Evolutionary conservation across 2,113 vertebrate species (phyloP).

Genomic region (Tichodroma muraria): DNA sequence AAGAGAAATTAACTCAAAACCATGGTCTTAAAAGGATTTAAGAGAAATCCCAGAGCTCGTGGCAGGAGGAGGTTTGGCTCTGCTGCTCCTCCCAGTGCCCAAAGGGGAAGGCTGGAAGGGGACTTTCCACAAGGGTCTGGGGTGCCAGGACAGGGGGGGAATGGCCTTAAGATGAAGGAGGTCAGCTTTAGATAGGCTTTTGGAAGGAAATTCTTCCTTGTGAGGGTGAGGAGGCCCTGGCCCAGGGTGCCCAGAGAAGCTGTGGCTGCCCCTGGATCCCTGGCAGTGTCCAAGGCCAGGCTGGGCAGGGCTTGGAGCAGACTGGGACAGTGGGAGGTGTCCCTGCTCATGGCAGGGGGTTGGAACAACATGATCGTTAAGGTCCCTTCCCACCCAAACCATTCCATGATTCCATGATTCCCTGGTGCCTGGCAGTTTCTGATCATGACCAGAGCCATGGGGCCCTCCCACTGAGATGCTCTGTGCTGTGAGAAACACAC

Average conservation of each 20-base stretch:
- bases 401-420: not conserved
- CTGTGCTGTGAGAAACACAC: not conserved
- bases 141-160: not conserved
- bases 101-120: not conserved
- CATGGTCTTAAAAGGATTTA: not conserved
- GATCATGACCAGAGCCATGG: not conserved
- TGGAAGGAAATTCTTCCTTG: not conserved
- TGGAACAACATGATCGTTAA: not conserved
- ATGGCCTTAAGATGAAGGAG: not conserved
- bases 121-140: not conserved
- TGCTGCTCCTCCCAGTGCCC: not conserved
- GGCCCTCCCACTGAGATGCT: not conserved
- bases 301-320: not conserved
- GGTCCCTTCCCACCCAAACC: not conserved
- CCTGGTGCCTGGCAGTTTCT: not conserved
- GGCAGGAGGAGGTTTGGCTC: not conserved
- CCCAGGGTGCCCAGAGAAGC: not conserved
- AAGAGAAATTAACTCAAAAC: not conserved
- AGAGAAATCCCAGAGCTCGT: not conserved
- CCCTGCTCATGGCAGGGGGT: not conserved
- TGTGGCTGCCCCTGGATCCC: not conserved
- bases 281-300: not conserved
- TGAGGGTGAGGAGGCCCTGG: accelerated
- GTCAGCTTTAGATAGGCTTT: not conserved
- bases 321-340: not conserved